phyloP scores from a whole-genome alignment of 2,888 invertebrate genomes.

The Hermaeophaga mercurialis region DNA sequence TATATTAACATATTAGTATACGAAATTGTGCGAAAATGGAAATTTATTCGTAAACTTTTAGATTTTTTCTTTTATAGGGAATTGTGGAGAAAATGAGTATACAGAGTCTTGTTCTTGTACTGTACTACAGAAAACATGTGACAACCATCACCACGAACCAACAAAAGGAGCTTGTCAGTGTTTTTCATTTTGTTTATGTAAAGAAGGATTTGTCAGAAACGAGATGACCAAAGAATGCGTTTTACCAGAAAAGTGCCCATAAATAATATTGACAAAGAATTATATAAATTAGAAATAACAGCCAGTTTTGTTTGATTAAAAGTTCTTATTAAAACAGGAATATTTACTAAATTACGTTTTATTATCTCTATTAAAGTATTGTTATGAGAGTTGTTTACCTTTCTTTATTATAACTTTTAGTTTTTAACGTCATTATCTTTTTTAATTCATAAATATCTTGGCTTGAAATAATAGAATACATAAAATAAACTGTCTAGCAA shows the following conservation, averaged over 20 bases:
- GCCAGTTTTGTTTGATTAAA: too few species aligned
- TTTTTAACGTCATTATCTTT: too few species aligned
- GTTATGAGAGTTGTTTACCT: too few species aligned
- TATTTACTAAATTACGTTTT: too few species aligned
- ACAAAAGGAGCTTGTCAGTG: conserved; percentile 2
- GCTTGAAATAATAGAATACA: too few species aligned
- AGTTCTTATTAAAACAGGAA: too few species aligned
- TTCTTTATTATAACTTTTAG: too few species aligned
- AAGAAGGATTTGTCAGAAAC: background rate
- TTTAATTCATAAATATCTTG: too few species aligned
- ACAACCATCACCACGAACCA: background rate
- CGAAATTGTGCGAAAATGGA: background rate
- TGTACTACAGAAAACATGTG: background rate
- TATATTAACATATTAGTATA: background rate
- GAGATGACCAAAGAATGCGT: background rate
- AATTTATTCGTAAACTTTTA: background rate
- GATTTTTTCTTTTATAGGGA: background rate
- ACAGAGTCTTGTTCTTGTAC: background rate
- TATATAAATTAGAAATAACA: too few species aligned
- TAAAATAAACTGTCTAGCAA: too few species aligned
- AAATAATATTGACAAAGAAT: too few species aligned
- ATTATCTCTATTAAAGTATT: too few species aligned
- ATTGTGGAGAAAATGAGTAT: background rate
- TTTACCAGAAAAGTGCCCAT: background rate
- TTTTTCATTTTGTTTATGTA: conserved; percentile 7